phyloP scores from a whole-genome alignment of 2,888 invertebrate species.

The Rhagonycha lutea region DNA sequence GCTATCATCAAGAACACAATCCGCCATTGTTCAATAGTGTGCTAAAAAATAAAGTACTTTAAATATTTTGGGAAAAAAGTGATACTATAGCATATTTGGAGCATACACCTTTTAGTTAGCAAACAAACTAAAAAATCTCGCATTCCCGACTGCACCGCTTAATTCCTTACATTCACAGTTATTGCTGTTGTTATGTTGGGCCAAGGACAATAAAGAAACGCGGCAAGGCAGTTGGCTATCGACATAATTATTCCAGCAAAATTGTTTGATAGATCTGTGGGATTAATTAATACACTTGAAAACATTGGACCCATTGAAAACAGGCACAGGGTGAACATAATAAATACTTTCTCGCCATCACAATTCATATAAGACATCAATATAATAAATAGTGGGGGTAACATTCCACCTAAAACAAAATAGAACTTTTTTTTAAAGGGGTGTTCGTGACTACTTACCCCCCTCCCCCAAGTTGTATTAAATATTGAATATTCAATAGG shows the following conservation, averaged over 20 bases:
- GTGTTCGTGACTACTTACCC: too few species aligned
- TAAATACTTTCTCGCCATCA: not conserved
- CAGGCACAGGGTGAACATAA: constrained; percentile 16
- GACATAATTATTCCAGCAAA: constrained; percentile 32
- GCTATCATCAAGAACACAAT: too few species aligned
- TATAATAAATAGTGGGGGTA: constrained; percentile 13
- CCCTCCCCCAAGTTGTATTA: too few species aligned
- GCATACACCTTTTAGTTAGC: too few species aligned
- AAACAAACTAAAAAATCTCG: too few species aligned
- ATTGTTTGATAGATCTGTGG: constrained; percentile 30
- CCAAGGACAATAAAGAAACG: constrained; percentile 21
- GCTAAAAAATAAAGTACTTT: too few species aligned
- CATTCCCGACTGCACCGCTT: too few species aligned
- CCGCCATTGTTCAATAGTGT: too few species aligned
- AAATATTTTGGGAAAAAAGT: too few species aligned
- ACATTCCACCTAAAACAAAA: constrained; percentile 13
- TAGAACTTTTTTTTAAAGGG: too few species aligned
- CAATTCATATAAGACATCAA: constrained; percentile 25
- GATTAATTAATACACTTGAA: constrained; percentile 30
- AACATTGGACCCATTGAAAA: constrained; percentile 28
- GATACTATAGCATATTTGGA: too few species aligned
- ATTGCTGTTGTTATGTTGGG: constrained; percentile 22
- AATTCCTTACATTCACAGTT: constrained; percentile 15
- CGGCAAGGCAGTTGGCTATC: constrained; percentile 29
- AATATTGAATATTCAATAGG: too few species aligned